Base-by-base conservation (phyloP, 2,888 invertebrate species). In the Dasypogon diadema region DNA sequence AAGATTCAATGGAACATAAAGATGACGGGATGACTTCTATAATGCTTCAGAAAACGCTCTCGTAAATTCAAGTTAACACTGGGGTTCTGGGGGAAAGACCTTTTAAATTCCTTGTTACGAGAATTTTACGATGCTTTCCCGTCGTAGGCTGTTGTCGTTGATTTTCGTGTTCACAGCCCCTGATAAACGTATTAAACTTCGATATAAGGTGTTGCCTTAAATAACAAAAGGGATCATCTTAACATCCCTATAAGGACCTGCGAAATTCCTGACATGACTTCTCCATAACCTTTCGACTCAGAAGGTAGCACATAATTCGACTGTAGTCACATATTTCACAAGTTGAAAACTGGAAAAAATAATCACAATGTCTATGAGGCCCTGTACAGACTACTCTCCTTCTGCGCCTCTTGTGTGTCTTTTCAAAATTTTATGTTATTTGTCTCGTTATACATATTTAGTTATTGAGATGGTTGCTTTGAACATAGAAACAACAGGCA, bases 21-120 rank as follows among this genome's bases (percentile, higher is more conserved):
- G 51, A 16, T 51, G 51, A 51, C 18, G 51, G 51, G 21, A 51
- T 51, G 21, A 51, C 51, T 51, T 21, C 14, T 51, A 12, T 42
- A 42, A 42, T n/a, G 42, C 42, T 42, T 42, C n/a, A 42, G 42
- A 42, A 42, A 42, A 42, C n/a, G 42, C 42, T 42, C 42, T 42
- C 42, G 6, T 42, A 12, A 42, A 42, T n/a, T 42, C 12, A 42
- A 42, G 2, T 30, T 8, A 5, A 30, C 30, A 5, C 8, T 30
- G 3, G 30, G 8, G 30, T 42, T 12, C 12, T 42, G 10, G 10
- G 42, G 42, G 12, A 3, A 42, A 42, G 42, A 42, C 10, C 42
- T 12, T 42, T 42, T 12, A 42, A 6, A 42, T 6, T 42, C 12
- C 12, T 42, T 42, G 42, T 42, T 42, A 12, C 42, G 42, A 12